A percentile compares a stretch with the other conserved stretches of the same genome.
phyloP scores from a whole-genome alignment of 2,113 vertebrate species.

The Ciconia maguari region DNA sequence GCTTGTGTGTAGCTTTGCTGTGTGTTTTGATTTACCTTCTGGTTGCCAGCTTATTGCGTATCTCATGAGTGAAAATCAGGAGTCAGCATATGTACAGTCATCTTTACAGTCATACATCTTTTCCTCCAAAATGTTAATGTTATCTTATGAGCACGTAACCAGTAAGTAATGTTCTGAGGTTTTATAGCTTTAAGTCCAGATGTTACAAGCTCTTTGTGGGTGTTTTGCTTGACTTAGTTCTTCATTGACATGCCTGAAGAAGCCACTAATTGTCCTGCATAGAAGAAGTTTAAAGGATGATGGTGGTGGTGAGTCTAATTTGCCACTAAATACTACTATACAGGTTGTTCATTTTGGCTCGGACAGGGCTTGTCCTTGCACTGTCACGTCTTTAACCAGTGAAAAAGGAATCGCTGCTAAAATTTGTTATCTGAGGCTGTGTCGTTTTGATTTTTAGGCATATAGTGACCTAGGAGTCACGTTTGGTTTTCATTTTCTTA shows the following conservation, averaged over 20 bases:
- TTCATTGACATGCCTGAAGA: background rate
- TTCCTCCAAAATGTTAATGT: background rate
- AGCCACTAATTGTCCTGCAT: background rate
- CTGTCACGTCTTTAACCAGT: background rate
- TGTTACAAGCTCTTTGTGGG: background rate
- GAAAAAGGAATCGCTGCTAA: background rate
- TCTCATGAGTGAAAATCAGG: background rate
- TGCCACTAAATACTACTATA: accelerated
- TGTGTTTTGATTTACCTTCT: background rate
- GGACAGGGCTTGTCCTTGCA: background rate
- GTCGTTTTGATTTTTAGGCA: background rate
- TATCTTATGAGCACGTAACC: accelerated
- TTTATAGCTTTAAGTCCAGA: background rate
- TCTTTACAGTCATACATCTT: accelerated
- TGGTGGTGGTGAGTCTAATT: background rate
- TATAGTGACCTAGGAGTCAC: background rate
- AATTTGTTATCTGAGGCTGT: background rate
- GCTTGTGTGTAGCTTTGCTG: background rate
- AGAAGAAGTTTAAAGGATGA: background rate
- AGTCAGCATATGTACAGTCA: background rate
- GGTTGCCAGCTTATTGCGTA: background rate
- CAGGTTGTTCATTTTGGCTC: background rate
- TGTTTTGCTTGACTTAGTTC: background rate
- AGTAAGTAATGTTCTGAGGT: background rate
- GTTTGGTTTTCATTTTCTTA: background rate